These are phyloP conservation scores for Morelia viridis DNA, from an alignment of 2,797 vertebrate genomes.

Conservation along the genomic window DNA sequence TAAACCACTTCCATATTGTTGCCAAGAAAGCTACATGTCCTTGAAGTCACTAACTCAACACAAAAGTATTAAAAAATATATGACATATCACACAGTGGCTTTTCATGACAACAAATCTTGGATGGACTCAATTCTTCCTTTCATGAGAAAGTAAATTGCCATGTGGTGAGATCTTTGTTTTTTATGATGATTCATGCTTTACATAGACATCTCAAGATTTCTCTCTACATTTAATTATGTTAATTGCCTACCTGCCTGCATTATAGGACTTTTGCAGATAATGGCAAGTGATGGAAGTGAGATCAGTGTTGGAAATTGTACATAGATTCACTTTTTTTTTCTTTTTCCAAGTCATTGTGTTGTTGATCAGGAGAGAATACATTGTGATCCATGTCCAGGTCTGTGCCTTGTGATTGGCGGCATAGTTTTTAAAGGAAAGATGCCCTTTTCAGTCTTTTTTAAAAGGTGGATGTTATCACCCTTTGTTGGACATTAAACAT, in stretches of 20 bases:
- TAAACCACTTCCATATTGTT: background rate
- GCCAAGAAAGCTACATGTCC: background rate
- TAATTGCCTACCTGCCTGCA: background rate
- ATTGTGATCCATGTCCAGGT: background rate
- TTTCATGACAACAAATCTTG: background rate
- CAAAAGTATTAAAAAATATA: background rate
- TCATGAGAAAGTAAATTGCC: background rate
- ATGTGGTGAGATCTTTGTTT: background rate
- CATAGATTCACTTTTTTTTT: background rate
- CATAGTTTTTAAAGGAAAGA: background rate
- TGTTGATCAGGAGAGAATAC: background rate
- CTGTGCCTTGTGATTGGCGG: background rate
- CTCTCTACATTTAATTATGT: background rate
- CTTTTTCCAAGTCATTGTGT: background rate
- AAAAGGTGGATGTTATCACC: background rate
- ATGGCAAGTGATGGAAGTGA: background rate
- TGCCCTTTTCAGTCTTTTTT: background rate
- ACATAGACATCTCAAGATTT: background rate
- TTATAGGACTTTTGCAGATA: background rate
- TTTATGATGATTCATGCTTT: background rate
- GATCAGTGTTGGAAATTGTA: background rate
- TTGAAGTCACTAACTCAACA: background rate
- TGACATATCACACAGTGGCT: background rate
- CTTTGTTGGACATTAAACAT: constrained; percentile 11
- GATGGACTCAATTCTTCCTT: background rate